Evolutionary conservation across 2,888 invertebrate genomes (phyloP).

Genomic region (Linyphia triangularis): DNA sequence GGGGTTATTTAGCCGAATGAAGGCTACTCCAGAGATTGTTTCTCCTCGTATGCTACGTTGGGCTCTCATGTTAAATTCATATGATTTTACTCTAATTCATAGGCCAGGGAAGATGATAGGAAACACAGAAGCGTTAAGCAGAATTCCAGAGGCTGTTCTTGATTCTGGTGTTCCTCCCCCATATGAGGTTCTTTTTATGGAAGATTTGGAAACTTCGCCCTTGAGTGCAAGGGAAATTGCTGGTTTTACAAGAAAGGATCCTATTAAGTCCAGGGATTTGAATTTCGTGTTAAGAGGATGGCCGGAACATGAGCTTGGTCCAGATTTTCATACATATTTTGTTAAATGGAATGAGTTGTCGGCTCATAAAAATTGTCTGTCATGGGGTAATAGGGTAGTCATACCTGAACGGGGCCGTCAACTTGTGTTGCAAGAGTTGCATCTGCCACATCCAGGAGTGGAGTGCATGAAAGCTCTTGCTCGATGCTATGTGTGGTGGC

Average conservation of each 20-base stretch:
- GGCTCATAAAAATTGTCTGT: constrained; percentile 10
- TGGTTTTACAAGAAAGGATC: constrained; percentile 11
- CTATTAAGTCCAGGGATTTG: constrained; percentile 12
- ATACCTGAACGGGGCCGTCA: neutral
- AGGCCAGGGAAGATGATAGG: constrained; percentile 20
- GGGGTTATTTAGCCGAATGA: constrained; percentile 1
- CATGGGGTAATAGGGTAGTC: constrained; percentile 9
- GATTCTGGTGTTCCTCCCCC: neutral
- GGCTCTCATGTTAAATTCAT: constrained; percentile 37
- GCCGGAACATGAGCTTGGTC: neutral
- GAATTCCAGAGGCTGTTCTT: neutral
- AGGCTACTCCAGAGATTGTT: constrained; percentile 1
- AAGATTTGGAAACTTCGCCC: constrained; percentile 12
- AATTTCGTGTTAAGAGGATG: constrained; percentile 25
- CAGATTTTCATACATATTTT: constrained; percentile 15
- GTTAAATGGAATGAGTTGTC: constrained; percentile 25
- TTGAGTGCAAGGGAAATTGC: constrained; percentile 34
- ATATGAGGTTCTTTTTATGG: constrained; percentile 31
- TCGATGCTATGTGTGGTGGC: constrained; percentile 36
- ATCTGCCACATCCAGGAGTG: constrained; percentile 20
- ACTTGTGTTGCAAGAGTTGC: constrained; percentile 2
- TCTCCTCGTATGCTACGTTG: constrained; percentile 46
- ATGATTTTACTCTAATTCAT: neutral
- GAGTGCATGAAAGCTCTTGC: constrained; percentile 27
- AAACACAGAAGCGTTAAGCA: constrained; percentile 38